These are phyloP conservation scores for Trichogramma evanescens DNA, from an alignment of 2,888 invertebrate genomes.

Conservation along the genomic window DNA sequence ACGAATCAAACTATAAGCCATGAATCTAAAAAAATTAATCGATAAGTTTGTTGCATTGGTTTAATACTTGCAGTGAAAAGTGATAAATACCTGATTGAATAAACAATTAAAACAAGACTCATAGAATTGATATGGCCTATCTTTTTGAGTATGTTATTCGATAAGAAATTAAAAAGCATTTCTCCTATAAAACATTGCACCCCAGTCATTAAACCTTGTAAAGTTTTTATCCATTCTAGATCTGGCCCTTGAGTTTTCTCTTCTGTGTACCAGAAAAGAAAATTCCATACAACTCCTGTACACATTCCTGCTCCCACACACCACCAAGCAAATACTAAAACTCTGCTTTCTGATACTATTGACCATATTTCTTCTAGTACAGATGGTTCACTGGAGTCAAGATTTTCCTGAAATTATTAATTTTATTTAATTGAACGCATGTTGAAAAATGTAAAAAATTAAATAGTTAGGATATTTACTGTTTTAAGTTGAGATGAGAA, in stretches of 20 bases:
- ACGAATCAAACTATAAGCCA: slow-evolving; percentile 70
- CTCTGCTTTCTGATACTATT: slow-evolving; percentile 35
- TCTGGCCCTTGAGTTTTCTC: slow-evolving; percentile 53
- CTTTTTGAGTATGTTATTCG: slow-evolving; percentile 48
- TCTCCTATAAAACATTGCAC: slow-evolving; percentile 80
- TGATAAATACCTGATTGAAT: slow-evolving; percentile 55
- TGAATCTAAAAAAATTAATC: slow-evolving; percentile 51
- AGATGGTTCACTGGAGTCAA: slow-evolving; percentile 30
- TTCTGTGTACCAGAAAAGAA: slow-evolving; percentile 79
- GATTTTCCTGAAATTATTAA: slow-evolving; percentile 28
- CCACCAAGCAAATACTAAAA: slow-evolving; percentile 71
- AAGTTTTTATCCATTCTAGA: slow-evolving; percentile 59
- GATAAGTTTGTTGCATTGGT: not conserved
- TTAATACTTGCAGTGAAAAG: not conserved
- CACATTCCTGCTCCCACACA: slow-evolving; percentile 76
- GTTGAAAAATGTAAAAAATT: not conserved
- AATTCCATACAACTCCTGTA: slow-evolving; percentile 81
- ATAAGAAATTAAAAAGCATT: slow-evolving; percentile 79
- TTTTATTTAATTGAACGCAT: not conserved
- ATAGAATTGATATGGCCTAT: slow-evolving; percentile 78
- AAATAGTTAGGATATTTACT: slow-evolving; percentile 25
- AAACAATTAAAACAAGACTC: slow-evolving; percentile 72
- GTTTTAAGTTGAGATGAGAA: slow-evolving; percentile 58
- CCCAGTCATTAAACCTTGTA: slow-evolving; percentile 65
- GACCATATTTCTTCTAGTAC: slow-evolving; percentile 36